Percentiles rank a stretch among this genome's conserved stretches.
These are phyloP conservation scores for Plemyria rubiginata DNA, from an alignment of 2,888 invertebrate genomes.

Conservation along the genomic window DNA sequence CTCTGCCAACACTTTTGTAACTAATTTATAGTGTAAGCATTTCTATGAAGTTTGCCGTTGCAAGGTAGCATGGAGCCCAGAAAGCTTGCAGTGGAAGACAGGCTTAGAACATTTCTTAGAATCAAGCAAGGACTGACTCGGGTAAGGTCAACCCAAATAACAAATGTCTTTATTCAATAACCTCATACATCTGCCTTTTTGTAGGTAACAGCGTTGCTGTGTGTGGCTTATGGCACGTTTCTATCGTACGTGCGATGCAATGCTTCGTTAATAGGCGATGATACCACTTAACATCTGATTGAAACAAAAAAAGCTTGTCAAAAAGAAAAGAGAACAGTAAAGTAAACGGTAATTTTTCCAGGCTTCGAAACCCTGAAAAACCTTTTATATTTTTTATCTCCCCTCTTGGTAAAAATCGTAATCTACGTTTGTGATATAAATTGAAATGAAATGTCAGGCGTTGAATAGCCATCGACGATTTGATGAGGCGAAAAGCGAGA, in stretches of 20 bases:
- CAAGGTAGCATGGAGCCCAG: too few species aligned
- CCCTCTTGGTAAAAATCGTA: background rate
- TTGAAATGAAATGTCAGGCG: conserved; percentile 20
- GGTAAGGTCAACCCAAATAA: background rate
- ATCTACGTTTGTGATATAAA: conserved; percentile 11
- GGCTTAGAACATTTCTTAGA: background rate
- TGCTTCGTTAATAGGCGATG: too few species aligned
- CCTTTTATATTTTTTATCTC: background rate
- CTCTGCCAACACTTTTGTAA: too few species aligned
- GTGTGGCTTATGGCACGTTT: too few species aligned
- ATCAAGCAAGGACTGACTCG: background rate
- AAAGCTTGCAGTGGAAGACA: too few species aligned
- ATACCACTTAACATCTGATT: too few species aligned
- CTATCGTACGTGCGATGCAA: too few species aligned
- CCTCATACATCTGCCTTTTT: too few species aligned
- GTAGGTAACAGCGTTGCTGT: too few species aligned
- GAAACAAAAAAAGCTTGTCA: background rate
- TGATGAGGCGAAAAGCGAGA: conserved; percentile 6
- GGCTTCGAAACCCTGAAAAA: background rate
- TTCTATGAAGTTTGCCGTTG: too few species aligned
- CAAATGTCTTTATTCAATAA: background rate
- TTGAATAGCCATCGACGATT: conserved; percentile 13
- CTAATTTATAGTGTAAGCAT: too few species aligned
- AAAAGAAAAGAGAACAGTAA: background rate
- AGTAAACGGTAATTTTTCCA: background rate